Evolutionary conservation across 2,888 invertebrate genomes (phyloP).

Genomic region (Deilephila elpenor): DNA sequence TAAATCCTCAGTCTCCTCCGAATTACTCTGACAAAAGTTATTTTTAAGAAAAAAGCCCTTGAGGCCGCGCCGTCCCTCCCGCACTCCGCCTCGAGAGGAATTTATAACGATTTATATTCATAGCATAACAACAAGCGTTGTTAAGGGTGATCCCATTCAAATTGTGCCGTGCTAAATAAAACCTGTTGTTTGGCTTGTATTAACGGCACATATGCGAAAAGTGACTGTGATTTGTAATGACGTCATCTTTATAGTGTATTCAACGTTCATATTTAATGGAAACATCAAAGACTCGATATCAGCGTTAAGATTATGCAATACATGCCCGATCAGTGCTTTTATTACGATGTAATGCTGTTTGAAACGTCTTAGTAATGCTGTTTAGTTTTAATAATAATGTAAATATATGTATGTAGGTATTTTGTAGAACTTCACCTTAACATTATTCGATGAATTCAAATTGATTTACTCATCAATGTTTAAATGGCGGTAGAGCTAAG

Average conservation of each 20-base stretch:
- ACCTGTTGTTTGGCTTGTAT: conserved; percentile 56
- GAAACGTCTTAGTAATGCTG: background rate
- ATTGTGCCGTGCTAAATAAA: conserved; percentile 73
- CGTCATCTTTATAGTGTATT: background rate
- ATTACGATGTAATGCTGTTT: background rate
- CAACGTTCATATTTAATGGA: background rate
- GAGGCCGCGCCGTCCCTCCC: conserved; percentile 68
- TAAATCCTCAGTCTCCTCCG: conserved; percentile 80
- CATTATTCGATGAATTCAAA: background rate
- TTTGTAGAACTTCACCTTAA: background rate
- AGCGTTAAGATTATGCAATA: background rate
- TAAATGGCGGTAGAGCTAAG: no score
- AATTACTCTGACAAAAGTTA: conserved; percentile 85
- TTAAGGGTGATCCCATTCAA: conserved; percentile 79
- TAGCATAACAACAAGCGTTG: conserved; percentile 82
- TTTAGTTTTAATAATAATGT: background rate
- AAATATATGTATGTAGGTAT: background rate
- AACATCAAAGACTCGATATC: conserved; percentile 7
- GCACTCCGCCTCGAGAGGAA: conserved; percentile 69
- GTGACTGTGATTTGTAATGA: conserved; percentile 13
- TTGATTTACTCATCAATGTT: no score
- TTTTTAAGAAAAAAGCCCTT: conserved; percentile 85
- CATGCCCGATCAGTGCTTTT: background rate
- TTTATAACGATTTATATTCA: conserved; percentile 87
- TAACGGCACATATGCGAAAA: conserved; percentile 35